A percentile compares a stretch with the other conserved stretches of the same genome.
These are phyloP conservation scores for Meteorus colon DNA, from an alignment of 2,888 invertebrate species.

Conservation along the genomic window DNA sequence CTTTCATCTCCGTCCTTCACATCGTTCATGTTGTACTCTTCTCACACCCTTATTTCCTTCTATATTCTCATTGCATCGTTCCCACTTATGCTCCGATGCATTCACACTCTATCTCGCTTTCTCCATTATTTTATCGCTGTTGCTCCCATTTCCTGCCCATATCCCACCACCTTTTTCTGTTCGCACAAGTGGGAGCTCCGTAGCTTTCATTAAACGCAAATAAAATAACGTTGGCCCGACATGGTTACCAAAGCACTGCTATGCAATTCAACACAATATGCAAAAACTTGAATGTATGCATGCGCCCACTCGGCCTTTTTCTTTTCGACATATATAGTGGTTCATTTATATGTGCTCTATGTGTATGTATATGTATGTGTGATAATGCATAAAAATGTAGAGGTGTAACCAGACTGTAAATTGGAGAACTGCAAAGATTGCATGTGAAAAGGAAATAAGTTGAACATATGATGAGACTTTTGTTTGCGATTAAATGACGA, in stretches of 20 bases:
- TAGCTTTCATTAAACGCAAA: constrained; percentile 52
- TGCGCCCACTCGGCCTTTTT: constrained; percentile 12
- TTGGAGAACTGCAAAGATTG: too few species aligned
- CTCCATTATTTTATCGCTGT: constrained; percentile 19
- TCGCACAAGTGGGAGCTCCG: background rate
- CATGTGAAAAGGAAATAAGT: too few species aligned
- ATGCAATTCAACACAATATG: constrained; percentile 15
- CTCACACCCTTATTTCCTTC: background rate
- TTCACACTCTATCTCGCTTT: constrained; percentile 24
- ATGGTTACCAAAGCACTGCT: constrained; percentile 32
- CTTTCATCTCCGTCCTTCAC: background rate
- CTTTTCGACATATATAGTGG: background rate
- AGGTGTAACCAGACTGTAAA: too few species aligned
- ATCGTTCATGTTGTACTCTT: background rate
- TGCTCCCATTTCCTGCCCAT: background rate
- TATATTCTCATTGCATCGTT: constrained; percentile 19
- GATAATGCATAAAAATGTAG: too few species aligned
- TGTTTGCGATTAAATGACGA: too few species aligned
- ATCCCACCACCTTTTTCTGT: background rate
- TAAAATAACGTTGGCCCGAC: constrained; percentile 59
- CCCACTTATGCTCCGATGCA: constrained; percentile 3
- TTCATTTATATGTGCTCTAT: too few species aligned
- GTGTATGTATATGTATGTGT: too few species aligned
- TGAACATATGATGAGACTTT: too few species aligned
- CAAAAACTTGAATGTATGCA: constrained; percentile 4